Evolutionary conservation across 2,888 invertebrate species (phyloP), one percentile per base, ranked within the genome.

Genomic region (Augochlorella aurata): DNA sequence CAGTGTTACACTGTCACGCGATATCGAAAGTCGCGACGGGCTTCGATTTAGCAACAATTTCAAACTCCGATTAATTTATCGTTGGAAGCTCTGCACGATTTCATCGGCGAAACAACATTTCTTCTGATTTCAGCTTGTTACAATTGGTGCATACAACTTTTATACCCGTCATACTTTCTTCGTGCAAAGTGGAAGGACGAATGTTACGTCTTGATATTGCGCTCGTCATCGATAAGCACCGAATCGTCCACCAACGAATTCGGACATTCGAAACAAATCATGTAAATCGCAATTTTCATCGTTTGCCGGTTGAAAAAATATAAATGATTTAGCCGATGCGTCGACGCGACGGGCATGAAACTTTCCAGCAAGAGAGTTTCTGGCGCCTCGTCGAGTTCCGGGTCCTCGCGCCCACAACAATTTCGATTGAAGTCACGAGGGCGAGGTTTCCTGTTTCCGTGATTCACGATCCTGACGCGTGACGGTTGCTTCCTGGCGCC

Each of bases 351-450:
- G 67, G 38, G 63, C 58, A 67, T 45, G 83, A 72, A 49, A 29
- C 29, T 74, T 74, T 29, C 18, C 45, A 44, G 44, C 66, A 67
- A 50, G 70, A 74, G 68, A 76, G 38, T 76, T 72, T 68, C 70
- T 70, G 85, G 87, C 87, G 86, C 83, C 85, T 74, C 24, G 16
- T 18, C 65, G 72, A 67, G 83, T 88, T 88, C 88, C 83, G 87
- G 87, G 81, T 88, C 81, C 82, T 82, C 75, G 69, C 81, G 65
- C 69, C 74, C 67, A 80, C 69, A 67, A 86, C 79, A 80, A 91
- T 92, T 92, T 86, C 89, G 89, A 92, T 92, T 92, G 87, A 82
- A 90, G 90, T 91, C 91, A 90, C 90, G 90, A 79, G 89, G 88
- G 83, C 87, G 88, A 88, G 82, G 84, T 89, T 92, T 92, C 92